Base-by-base conservation (phyloP, 2,888 invertebrate species). In the Aricia artaxerxes region DNA sequence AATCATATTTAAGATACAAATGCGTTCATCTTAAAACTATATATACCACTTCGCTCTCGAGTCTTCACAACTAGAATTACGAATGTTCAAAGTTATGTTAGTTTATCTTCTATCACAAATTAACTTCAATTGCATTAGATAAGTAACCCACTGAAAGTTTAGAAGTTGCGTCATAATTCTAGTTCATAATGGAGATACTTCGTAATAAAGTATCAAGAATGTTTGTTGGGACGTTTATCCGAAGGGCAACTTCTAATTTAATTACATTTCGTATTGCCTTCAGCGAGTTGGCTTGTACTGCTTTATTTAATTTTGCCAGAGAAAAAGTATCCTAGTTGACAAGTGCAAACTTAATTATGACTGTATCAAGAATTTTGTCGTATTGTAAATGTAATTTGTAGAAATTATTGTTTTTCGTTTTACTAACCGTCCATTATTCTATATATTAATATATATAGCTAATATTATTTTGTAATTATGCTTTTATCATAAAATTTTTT, bases 151-250 rank as follows among this genome's bases (percentile, higher is more conserved):
- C 5, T 69, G 24, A 6, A 69, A 69, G 40, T 73, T 73, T 24
- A 4, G 73, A 73, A 73, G 73, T 73, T 44, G 40, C 16, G 38
- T 73, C 40, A 44, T 73, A 73, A 73, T 6, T 73, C 44, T 73
- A 44, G 44, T 73, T 73, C n/a, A 73, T 44, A 44, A 44, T 73
- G 40, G 44, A 73, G 73, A 44, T 73, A 73, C 40, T 73, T 24
- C 40, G 73, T 73, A 73, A 73, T 44, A 73, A 73, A 73, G 44
- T 73, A 73, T 73, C 73, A 73, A 73, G 73, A 73, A 73, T 73
- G 44, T 73, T 73, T 73, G 24, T 73, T 44, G 24, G 64, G 64
- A 35, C 69, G 38, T 64, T 64, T 64, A 9, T 69, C 69, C 35
- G 16, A 69, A 69, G 69, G 69, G 69, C 16, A 69, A 69, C 4